Percentiles rank a stretch among this genome's conserved stretches.
Evolutionary conservation across 2,797 vertebrate genomes (phyloP).

Genomic region (Tangara arthus): DNA sequence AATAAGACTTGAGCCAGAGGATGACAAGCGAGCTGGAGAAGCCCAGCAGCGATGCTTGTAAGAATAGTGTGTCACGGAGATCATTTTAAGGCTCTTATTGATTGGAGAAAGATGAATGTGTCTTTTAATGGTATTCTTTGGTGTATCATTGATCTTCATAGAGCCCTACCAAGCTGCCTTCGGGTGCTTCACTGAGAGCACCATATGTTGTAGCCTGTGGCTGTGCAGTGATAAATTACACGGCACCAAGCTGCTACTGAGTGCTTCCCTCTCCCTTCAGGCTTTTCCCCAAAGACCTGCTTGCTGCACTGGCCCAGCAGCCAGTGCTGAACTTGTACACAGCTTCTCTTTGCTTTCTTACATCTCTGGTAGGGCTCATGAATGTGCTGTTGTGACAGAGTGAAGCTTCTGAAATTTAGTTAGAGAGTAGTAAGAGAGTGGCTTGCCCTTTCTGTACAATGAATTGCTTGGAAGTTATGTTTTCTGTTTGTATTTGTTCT

Average conservation of each 20-base stretch:
- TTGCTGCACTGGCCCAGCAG: background rate
- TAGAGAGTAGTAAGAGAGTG: background rate
- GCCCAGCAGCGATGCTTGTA: slow-evolving; percentile 17
- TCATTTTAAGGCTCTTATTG: slow-evolving; percentile 71
- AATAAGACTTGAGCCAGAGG: slow-evolving; percentile 38
- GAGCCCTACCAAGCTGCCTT: slow-evolving; percentile 44
- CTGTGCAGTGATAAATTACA: slow-evolving; percentile 39
- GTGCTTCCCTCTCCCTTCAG: slow-evolving; percentile 15
- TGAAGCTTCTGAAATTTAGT: background rate
- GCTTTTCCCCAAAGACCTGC: background rate
- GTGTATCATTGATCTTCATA: slow-evolving; percentile 73
- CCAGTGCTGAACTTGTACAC: background rate
- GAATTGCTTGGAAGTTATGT: background rate
- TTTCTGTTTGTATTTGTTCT: background rate
- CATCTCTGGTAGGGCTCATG: background rate
- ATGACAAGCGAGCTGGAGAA: slow-evolving; percentile 38
- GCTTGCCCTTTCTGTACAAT: background rate
- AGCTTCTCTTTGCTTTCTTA: background rate
- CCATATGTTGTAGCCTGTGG: slow-evolving; percentile 27
- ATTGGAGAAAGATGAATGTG: slow-evolving; percentile 68
- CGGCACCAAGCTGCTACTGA: background rate
- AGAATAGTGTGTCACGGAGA: slow-evolving; percentile 42
- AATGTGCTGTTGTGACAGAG: background rate
- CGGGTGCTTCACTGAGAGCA: slow-evolving; percentile 12
- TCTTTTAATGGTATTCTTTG: slow-evolving; percentile 70